Base-by-base conservation (phyloP, 2,888 invertebrate genomes). In the Andrena flavipes region DNA sequence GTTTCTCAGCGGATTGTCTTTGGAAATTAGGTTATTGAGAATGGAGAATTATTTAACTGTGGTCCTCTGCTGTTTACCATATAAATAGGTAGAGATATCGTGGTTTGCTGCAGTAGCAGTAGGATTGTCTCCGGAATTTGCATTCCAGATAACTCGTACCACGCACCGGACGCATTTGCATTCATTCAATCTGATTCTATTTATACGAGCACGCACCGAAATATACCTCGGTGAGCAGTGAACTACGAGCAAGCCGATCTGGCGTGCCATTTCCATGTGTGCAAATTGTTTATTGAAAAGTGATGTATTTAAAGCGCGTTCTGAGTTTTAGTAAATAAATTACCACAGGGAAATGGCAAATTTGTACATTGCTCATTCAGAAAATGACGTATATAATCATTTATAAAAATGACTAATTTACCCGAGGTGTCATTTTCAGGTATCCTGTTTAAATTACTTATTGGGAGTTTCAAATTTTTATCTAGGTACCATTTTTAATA, bases 141-240 rank as follows among this genome's bases (percentile, higher is more conserved):
- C 23, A 56, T 23, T 56, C 23, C 10, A 56, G 10, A 26, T 56
- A 26, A 20, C 26, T 56, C 23, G 23, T 56, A 23, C 56, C 10
- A 56, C 20, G 23, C 56, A 56, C 26, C 23, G 56, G 13, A 60
- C 29, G 16, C 2, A 30, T 60, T 60, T 60, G 20, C 60, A 29
- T 60, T n/a, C 60, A n/a, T 60, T 60, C 26, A 60, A 13, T 29
- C 30, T n/a, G 29, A 26, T 60, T 26, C 29, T 29, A 60, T 60
- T 60, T 60, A 29, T 29, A 60, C 29, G n/a, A 16, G 5, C 29
- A 29, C 16, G 29, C 29, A 29, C 29, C 26, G 60, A 60, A 60
- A 60, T 60, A 20, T 54, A 56, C 56, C 23, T 56, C 56, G 56
- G 23, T 56, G 23, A 56, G 23, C 20, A 56, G 23, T 56, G 23